Base-by-base conservation (phyloP, 1,140 invertebrate species). In the Trachymyrmex cornetzi region DNA sequence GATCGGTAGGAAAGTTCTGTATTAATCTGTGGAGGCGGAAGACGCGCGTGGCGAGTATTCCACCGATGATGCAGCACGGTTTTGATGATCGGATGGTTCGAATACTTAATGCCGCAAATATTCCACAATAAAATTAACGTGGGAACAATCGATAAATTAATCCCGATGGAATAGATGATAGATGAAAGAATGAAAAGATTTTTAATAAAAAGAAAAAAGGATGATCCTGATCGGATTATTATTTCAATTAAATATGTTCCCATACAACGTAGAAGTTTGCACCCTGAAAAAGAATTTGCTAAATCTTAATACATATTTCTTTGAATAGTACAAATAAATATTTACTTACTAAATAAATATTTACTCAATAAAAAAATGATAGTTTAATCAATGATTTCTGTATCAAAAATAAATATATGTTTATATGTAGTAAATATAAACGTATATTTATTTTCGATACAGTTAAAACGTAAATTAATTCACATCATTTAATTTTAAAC, bases 1-100 rank as follows among this genome's bases (percentile, higher is more conserved):
- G 38, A 69, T 69, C 48, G 7, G 81, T 30, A 89, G 38, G 74
- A 85, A 88, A 88, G 88, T 53, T 77, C 74, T 44, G 72, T 85
- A 85, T 85, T 77, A 57, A 77, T 77, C 27, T 64, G 88, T 81
- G 66, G 30, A 69, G 50, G 64, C 64, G 64, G 50, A 72, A 44
- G 34, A 82, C 48, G 34, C 48, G 50, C 2, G 11, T 11, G 34
- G 63, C 34, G 34, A 67, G 22, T 24, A 11, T 22, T 66, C 27
- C 24, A 4, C 38, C 30, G 55, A 16, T 34, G 30, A 57, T 22
- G 22, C 24, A 48, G 5, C 9, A 5, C 30, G 11, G 19, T 74
- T 74, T 75, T 30, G 27, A 16, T 34, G 12, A 22, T 7, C 50
- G 50, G 38, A 44, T 38, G 30, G 38, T 14, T 44, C 6, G 4